Base-by-base conservation (phyloP, 2,113 vertebrate species). In the Planiliza haematocheilus region DNA sequence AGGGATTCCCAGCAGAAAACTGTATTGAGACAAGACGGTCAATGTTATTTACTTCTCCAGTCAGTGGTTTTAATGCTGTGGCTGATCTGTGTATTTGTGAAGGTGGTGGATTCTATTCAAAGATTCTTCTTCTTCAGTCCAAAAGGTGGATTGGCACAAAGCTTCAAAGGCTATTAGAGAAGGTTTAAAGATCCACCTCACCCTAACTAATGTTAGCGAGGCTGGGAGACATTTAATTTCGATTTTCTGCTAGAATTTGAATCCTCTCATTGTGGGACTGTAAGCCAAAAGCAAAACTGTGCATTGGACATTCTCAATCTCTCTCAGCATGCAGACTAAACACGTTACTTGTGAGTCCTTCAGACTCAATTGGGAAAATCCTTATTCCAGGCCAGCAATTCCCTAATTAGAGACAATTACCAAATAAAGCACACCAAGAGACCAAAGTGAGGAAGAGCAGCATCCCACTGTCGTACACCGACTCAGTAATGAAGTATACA, bases 391-490 rank as follows among this genome's bases (percentile, higher is more conserved):
- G 60, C 52, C 51, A 78, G 20, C 24, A 24, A 48, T 70, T 81
- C 20, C 42, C 55, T 62, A 83, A 88, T 86, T 77, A 71, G 34
- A 76, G 65, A 83, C 67, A 78, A 84, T 83, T 62, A 75, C 46
- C 63, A 53, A 79, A 81, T 80, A 75, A 82, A 71, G 18, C n/a
- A 37, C 34, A 55, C 36, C 11, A 68, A 34, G 55, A 71, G 37
- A 71, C 68, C 72, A 76, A 83, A 75, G 52, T 74, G 56, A 84
- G 70, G 67, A 65, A 58, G 62, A 65, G 50, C 53, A 39, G 66
- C 52, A 81, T 55, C 38, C 70, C 58, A 68, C 30, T 51, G 53
- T 43, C 17, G 43, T 49, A 38, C 45, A 70, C 39, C 17, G 21
- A 77, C 34, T 79, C 61, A 77, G 67, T 77, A 79, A 55, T 79